These are phyloP conservation scores for Mycalesis mineus DNA, from an alignment of 2,888 invertebrate species.

Conservation along the genomic window DNA sequence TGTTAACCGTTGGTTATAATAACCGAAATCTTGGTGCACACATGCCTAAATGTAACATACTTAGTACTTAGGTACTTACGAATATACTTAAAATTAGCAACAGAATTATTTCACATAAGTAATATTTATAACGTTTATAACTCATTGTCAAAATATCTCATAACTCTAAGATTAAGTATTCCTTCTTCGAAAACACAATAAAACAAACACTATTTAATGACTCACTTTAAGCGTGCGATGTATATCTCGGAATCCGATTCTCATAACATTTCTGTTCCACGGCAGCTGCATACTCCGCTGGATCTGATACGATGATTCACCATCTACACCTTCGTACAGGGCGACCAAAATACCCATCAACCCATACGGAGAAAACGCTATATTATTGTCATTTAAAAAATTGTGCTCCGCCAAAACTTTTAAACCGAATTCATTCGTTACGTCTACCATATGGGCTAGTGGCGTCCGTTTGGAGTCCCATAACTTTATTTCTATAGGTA, in stretches of 20 bases:
- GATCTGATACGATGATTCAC: slow-evolving; percentile 85
- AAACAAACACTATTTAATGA: slow-evolving; percentile 27
- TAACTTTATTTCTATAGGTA: slow-evolving; percentile 66
- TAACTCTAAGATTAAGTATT: neutral
- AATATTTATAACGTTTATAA: no score
- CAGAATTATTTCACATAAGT: neutral
- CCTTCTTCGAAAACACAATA: neutral
- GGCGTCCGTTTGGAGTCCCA: slow-evolving; percentile 76
- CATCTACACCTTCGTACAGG: slow-evolving; percentile 86
- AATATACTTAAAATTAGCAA: neutral
- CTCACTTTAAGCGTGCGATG: slow-evolving; percentile 88
- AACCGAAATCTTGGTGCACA: no score
- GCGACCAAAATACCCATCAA: slow-evolving; percentile 88
- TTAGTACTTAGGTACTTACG: no score
- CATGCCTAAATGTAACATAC: no score
- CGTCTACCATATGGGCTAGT: slow-evolving; percentile 86
- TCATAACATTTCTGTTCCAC: slow-evolving; percentile 83
- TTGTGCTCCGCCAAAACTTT: slow-evolving; percentile 84
- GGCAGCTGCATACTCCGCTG: slow-evolving; percentile 84
- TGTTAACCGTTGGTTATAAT: no score
- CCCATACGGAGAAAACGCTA: slow-evolving; percentile 91
- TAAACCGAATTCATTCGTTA: slow-evolving; percentile 85
- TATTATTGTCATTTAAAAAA: slow-evolving; percentile 85
- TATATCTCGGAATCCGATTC: slow-evolving; percentile 89
- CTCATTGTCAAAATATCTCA: neutral